phyloP scores from a whole-genome alignment of 2,113 vertebrate genomes.

The Erinaceus europaeus region DNA sequence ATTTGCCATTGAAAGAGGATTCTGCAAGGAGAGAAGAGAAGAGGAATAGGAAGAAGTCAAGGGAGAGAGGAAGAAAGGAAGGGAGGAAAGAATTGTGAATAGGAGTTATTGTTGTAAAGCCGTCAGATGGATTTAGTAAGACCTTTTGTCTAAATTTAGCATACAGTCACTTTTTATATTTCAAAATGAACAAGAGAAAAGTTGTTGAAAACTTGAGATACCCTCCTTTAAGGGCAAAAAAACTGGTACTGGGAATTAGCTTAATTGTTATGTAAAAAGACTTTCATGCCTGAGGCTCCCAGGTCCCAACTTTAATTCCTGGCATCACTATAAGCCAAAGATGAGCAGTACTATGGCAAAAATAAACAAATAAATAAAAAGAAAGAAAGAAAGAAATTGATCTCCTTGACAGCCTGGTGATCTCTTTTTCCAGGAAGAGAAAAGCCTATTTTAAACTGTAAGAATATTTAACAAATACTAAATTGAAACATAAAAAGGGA shows the following conservation, averaged over 20 bases:
- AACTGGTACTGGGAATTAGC: no score
- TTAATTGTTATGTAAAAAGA: no score
- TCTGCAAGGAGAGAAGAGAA: neutral
- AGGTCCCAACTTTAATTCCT: no score
- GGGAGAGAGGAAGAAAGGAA: neutral
- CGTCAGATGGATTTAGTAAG: neutral
- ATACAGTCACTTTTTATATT: neutral
- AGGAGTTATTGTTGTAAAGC: no score
- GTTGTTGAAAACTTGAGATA: neutral
- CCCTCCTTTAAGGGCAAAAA: neutral
- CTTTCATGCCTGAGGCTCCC: no score
- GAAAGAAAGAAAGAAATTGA: no score
- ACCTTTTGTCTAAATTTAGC: neutral
- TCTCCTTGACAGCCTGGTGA: slow-evolving; percentile 12
- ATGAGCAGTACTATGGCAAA: no score
- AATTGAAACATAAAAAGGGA: neutral
- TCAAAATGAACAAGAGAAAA: neutral
- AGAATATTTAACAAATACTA: slow-evolving; percentile 37
- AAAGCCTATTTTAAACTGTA: slow-evolving; percentile 1
- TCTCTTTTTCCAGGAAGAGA: neutral
- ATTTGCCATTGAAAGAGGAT: neutral
- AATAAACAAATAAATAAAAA: no score
- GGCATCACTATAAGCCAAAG: no score
- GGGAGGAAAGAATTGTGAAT: rapidly evolving
- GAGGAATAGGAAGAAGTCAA: neutral